These are phyloP conservation scores for Xenopus laevis DNA, from an alignment of 2,113 vertebrate genomes.

Conservation along the genomic window DNA sequence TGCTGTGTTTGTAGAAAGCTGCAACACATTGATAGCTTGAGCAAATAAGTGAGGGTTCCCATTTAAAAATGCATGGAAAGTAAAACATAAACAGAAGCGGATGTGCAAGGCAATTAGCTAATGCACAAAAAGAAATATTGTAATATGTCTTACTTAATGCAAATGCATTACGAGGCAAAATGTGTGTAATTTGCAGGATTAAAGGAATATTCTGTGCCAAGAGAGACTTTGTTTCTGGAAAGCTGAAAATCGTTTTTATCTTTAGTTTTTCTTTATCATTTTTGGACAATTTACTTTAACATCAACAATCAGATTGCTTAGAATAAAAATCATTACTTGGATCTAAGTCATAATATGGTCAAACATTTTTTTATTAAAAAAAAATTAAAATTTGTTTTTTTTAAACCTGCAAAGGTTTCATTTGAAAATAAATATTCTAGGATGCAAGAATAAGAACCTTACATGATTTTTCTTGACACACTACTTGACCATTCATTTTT, in stretches of 20 bases:
- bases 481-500: no score
- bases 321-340: no score
- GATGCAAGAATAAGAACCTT: no score
- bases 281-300: no score
- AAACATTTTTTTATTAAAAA: no score
- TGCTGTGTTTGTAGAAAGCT: constrained; percentile 41
- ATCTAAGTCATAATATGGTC: no score
- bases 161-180: constrained; percentile 9
- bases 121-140: constrained; percentile 20
- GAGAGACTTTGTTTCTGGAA: not conserved
- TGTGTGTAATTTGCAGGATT: not conserved
- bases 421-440: no score
- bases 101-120: constrained; percentile 38
- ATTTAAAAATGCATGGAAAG: constrained; percentile 22
- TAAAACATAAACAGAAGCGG: constrained; percentile 28
- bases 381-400: no score
- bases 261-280: not conserved
- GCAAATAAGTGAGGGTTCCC: constrained; percentile 30
- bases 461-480: no score
- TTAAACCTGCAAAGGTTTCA: no score
- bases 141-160: constrained; percentile 20
- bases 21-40: constrained; percentile 43
- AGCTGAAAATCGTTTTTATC: not conserved
- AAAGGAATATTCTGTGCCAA: not conserved
- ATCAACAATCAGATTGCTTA: no score